Base-by-base conservation (phyloP, 2,797 vertebrate species). In the Neosalanx taihuensis region DNA sequence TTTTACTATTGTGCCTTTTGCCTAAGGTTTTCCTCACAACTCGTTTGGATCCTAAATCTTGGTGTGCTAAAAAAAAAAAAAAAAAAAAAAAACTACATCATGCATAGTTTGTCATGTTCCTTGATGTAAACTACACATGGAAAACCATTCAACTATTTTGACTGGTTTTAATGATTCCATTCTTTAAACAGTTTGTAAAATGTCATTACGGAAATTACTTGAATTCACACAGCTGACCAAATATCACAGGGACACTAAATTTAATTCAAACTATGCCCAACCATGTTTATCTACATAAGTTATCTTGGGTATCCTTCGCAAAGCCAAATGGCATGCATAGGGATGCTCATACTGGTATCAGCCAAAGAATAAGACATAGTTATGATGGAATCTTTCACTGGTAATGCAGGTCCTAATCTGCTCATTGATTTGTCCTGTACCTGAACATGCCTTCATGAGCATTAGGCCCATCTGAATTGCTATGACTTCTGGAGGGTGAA, bases 1-100 rank as follows among this genome's bases (percentile, higher is more conserved):
- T 46, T 58, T 81, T 70, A 76, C 76, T 83, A 62, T 79, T 78
- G 85, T 88, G 85, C 86, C 83, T 87, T 88, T 80, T 61, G 76
- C 78, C 76, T 69, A 59, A 74, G 41, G 69, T 77, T 78, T 51
- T 57, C 67, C 67, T 6, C 71, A 41, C 15, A 56, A 4, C 30
- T 58, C 26, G 30, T 31, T 51, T 67, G 65, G 46, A 29, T 60
- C 65, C 46, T 18, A 46, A 46, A 29, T 67, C 65, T 67, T 67
- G 49, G 51, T 23, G 23, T 59, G 57, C 57, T 20, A 12, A 46
- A 46, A 46, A 46, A 46, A 26, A 26, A 26, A 26, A 6, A 7
- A 59, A 66, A 26, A 49, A 49, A 61, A 29, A 6, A 13, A 62
- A 30, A 33, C 13, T 62, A 46, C 41, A 46, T 62, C 17, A 17